phyloP scores from a whole-genome alignment of 1,140 invertebrate species.

The Drosophila truncata region DNA sequence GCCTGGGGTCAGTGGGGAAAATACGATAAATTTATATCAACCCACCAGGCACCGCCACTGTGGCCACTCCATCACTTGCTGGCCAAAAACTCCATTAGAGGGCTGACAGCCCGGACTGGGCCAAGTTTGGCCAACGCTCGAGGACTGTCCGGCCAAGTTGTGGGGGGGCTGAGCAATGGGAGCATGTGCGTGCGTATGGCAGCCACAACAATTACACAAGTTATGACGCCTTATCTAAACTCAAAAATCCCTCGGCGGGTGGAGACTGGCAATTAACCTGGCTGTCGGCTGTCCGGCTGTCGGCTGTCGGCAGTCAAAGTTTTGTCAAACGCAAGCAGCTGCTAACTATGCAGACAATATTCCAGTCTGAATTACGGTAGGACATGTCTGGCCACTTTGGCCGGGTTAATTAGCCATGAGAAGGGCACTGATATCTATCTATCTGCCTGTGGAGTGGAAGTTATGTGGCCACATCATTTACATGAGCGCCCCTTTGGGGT shows the following conservation, averaged over 20 bases:
- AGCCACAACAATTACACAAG: slow-evolving; percentile 69
- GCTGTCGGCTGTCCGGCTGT: background rate
- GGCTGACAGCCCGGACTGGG: slow-evolving; percentile 31
- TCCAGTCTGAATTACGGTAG: slow-evolving; percentile 49
- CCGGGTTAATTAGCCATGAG: slow-evolving; percentile 68
- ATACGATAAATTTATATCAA: slow-evolving; percentile 63
- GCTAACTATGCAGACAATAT: slow-evolving; percentile 64
- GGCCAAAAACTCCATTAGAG: slow-evolving; percentile 52
- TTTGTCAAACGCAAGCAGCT: slow-evolving; percentile 53
- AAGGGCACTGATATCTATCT: slow-evolving; percentile 37
- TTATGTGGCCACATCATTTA: slow-evolving; percentile 64
- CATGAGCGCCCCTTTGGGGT: slow-evolving; percentile 24
- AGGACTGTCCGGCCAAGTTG: slow-evolving; percentile 19
- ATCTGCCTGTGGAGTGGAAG: background rate
- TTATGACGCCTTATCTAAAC: slow-evolving; percentile 64
- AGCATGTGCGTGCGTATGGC: slow-evolving; percentile 46
- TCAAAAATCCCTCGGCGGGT: slow-evolving; percentile 50
- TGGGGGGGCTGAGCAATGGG: background rate
- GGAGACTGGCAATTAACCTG: slow-evolving; percentile 57
- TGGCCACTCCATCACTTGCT: slow-evolving; percentile 27
- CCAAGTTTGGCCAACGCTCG: slow-evolving; percentile 35
- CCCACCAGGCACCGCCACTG: background rate
- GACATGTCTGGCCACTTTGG: slow-evolving; percentile 56
- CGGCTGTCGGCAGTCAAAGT: slow-evolving; percentile 36
- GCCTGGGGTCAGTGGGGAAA: slow-evolving; percentile 52